Evolutionary conservation across 37 sponge, comb jelly and placozoan species (phyloP).

Genomic region (Amphimedon queenslandica): DNA sequence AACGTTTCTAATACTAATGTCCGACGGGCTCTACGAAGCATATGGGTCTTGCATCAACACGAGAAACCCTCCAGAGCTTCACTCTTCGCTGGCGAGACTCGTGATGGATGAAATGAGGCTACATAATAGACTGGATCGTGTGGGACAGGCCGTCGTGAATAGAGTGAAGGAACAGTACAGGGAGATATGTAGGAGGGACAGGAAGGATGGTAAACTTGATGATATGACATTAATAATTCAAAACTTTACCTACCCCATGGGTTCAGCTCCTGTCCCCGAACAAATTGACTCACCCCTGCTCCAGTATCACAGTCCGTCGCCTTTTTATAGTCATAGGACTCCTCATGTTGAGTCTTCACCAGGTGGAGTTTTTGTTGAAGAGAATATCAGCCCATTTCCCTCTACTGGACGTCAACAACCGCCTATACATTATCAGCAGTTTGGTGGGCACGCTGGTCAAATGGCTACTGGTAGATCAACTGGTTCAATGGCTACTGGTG

Average conservation of each 20-base stretch:
- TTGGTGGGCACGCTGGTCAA: background rate
- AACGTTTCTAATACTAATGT: conserved; percentile 78
- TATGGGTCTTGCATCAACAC: conserved; percentile 15
- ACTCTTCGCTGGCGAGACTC: conserved; percentile 37
- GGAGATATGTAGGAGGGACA: background rate
- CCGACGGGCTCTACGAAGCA: conserved; percentile 75
- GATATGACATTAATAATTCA: conserved; percentile 72
- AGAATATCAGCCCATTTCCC: too few species aligned
- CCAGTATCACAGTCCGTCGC: background rate
- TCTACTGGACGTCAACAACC: background rate
- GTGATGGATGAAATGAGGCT: conserved; percentile 37
- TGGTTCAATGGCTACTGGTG: background rate
- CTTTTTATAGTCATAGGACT: background rate
- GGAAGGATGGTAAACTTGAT: conserved; percentile 28
- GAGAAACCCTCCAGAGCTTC: conserved; percentile 20
- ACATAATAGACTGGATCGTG: background rate
- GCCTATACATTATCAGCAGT: background rate
- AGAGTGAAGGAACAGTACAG: conserved; percentile 10
- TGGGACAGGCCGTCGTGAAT: conserved; percentile 50
- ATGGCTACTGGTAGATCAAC: background rate
- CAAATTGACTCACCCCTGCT: background rate
- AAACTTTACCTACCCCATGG: conserved; percentile 32
- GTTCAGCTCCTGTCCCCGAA: background rate
- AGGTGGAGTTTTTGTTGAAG: background rate
- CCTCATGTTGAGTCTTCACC: too few species aligned